A percentile compares a stretch with the other conserved stretches of the same genome.
Conservation (phyloP, 2,888 invertebrate species). For the Microdon myrmicae region DNA sequence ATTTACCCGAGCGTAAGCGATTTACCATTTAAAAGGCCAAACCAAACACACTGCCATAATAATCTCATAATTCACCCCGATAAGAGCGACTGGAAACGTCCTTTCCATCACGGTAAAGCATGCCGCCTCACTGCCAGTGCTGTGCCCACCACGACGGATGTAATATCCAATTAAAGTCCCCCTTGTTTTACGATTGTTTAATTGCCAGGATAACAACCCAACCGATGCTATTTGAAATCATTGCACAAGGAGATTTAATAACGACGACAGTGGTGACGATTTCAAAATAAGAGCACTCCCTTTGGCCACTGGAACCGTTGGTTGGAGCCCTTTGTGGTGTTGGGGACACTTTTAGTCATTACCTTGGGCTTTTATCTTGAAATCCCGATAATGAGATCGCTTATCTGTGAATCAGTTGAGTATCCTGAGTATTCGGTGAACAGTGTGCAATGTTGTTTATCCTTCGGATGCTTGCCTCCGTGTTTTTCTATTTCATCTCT, state of each 20-base stretch:
- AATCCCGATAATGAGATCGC: constrained; percentile 52
- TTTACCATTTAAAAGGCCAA: too few species aligned
- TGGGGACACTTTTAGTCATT: constrained; percentile 43
- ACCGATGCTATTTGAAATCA: constrained; percentile 33
- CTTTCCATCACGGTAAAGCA: constrained; percentile 20
- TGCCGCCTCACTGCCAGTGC: not conserved
- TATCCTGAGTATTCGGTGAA: constrained; percentile 13
- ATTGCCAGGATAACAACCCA: constrained; percentile 50
- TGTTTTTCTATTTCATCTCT: too few species aligned
- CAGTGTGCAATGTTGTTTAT: constrained; percentile 10
- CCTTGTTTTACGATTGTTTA: constrained; percentile 51
- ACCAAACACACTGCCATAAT: constrained; percentile 13
- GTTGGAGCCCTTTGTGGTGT: constrained; percentile 10
- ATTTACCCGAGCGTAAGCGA: too few species aligned
- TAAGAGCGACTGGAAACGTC: constrained; percentile 49
- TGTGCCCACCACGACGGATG: constrained; percentile 32
- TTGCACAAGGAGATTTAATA: constrained; percentile 45
- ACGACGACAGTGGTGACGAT: constrained; percentile 9
- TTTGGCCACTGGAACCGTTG: not conserved
- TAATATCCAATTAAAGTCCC: constrained; percentile 51
- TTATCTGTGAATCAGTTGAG: constrained; percentile 32
- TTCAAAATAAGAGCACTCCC: constrained; percentile 2
- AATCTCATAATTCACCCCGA: constrained; percentile 44
- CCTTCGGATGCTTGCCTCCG: constrained; percentile 23
- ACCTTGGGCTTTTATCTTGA: constrained; percentile 42